phyloP scores from a whole-genome alignment of 2,797 vertebrate species.

The Loriculus beryllinus region DNA sequence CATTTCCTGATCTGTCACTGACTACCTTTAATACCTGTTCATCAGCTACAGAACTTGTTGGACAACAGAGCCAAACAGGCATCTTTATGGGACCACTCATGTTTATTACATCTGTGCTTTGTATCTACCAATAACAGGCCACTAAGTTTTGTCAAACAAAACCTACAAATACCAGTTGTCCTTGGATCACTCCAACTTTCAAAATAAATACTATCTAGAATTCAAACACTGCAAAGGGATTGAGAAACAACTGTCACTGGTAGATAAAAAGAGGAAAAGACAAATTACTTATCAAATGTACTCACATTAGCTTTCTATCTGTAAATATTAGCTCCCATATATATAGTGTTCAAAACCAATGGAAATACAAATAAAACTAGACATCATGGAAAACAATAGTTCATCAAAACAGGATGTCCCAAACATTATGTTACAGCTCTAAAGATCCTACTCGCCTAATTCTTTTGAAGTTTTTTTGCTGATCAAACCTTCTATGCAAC shows the following conservation, averaged over 20 bases:
- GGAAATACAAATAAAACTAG: slow-evolving; percentile 32
- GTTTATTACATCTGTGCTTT: background rate
- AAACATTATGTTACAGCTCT: background rate
- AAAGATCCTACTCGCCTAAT: background rate
- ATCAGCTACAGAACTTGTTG: background rate
- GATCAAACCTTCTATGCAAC: background rate
- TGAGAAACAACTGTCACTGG: slow-evolving; percentile 30
- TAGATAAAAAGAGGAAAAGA: slow-evolving; percentile 18
- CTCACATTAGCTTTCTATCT: slow-evolving; percentile 8
- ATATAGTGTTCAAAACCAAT: background rate
- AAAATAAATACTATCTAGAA: slow-evolving; percentile 13
- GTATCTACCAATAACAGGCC: background rate
- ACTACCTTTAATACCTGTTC: background rate
- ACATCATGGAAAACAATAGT: background rate
- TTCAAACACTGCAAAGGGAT: background rate
- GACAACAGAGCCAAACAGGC: background rate
- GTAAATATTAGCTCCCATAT: background rate
- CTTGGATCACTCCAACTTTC: background rate
- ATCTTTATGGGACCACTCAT: background rate
- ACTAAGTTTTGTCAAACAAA: background rate
- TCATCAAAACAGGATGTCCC: background rate
- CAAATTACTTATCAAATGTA: background rate
- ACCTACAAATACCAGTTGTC: background rate
- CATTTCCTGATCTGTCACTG: background rate
- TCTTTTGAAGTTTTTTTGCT: background rate